These are phyloP conservation scores for Cosmorhoe ocellata DNA, from an alignment of 2,888 invertebrate genomes.

Conservation along the genomic window DNA sequence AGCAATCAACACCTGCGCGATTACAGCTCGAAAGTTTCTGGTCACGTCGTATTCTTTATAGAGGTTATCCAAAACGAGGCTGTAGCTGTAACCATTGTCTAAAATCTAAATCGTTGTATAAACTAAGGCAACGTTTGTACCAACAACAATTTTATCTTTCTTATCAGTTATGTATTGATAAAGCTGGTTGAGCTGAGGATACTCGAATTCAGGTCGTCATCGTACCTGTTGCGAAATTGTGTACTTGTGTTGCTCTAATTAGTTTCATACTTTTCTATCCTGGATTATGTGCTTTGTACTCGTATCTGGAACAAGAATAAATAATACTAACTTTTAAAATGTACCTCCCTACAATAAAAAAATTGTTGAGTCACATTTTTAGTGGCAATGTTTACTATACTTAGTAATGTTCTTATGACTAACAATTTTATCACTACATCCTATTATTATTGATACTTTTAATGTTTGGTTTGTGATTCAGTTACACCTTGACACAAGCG, in stretches of 20 bases:
- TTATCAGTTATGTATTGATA: slow-evolving; percentile 74
- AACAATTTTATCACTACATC: too few relatives aligned
- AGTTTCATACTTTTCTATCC: neutral
- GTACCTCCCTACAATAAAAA: too few relatives aligned
- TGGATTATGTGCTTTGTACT: neutral
- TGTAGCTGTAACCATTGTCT: slow-evolving; percentile 13
- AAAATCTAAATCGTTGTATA: slow-evolving; percentile 24
- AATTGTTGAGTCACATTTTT: too few relatives aligned
- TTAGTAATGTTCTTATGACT: too few relatives aligned
- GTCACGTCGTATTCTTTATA: slow-evolving; percentile 44
- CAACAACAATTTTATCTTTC: slow-evolving; percentile 72
- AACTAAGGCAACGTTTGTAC: slow-evolving; percentile 46
- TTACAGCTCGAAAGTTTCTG: slow-evolving; percentile 39
- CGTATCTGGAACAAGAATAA: neutral
- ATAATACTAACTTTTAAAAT: too few relatives aligned
- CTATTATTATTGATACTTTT: too few relatives aligned
- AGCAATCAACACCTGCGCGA: slow-evolving; percentile 50
- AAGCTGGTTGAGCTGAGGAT: slow-evolving; percentile 58
- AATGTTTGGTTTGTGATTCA: too few relatives aligned
- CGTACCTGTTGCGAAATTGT: slow-evolving; percentile 48
- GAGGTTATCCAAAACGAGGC: slow-evolving; percentile 29
- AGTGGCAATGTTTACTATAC: too few relatives aligned
- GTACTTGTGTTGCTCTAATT: slow-evolving; percentile 14
- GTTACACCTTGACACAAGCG: too few relatives aligned
- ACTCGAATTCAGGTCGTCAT: slow-evolving; percentile 71